phyloP scores from a whole-genome alignment of 2,113 vertebrate genomes.

The Lepus americanus region DNA sequence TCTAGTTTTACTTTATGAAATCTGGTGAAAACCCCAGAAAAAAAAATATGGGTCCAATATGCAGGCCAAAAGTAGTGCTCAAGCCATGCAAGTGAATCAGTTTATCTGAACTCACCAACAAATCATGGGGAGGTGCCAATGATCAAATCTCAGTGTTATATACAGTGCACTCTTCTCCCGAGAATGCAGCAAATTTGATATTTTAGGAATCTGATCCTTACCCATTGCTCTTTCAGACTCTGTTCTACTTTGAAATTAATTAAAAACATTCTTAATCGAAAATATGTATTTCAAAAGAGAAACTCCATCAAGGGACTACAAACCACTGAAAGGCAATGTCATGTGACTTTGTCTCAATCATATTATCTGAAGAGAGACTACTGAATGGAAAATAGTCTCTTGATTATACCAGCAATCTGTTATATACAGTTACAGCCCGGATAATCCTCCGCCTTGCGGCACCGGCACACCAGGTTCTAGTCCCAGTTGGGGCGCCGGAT shows the following conservation, averaged over 20 bases:
- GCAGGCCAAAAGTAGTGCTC: neutral
- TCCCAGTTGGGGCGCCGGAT: too few relatives aligned
- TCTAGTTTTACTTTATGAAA: neutral
- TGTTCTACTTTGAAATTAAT: neutral
- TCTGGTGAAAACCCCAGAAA: neutral
- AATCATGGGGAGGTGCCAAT: neutral
- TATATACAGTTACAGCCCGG: neutral
- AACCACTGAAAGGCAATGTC: neutral
- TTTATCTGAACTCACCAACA: neutral
- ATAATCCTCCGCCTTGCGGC: too few relatives aligned
- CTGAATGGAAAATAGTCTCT: neutral
- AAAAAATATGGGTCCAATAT: neutral
- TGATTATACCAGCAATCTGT: neutral
- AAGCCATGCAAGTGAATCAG: neutral
- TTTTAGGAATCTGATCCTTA: neutral
- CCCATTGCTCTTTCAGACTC: neutral
- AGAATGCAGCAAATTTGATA: neutral
- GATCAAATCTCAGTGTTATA: conserved; percentile 3
- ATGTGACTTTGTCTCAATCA: neutral
- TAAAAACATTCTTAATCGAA: neutral
- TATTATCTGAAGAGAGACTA: neutral
- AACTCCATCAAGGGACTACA: neutral
- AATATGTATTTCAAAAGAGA: neutral
- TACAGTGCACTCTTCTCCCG: neutral
- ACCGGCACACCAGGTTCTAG: too few relatives aligned